Evolutionary conservation across 2,888 invertebrate genomes (phyloP), one percentile per base, ranked within the genome.

Genomic region (Aphidius colemani): DNA sequence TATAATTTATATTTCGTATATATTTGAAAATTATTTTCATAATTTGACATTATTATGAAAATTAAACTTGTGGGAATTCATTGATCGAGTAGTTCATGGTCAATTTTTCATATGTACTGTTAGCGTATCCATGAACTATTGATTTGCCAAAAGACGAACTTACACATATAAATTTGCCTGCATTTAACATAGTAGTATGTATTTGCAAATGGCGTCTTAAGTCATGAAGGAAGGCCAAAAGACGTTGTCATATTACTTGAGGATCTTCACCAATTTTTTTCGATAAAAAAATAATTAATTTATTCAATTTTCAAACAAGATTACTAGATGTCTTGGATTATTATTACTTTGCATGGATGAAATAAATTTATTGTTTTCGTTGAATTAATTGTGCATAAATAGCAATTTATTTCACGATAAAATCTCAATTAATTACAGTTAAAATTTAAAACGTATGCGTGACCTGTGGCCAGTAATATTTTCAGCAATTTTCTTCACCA

Each of bases 101-200:
- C 68, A 69, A 73, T 72, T 72, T 72, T 72, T 70, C 68, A 69
- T 70, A 69, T 62, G 49, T 13, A 56, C 13, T 30, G 18, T 18
- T 50, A 30, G 46, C 53, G 59, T 65, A 70, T 74, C 72, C 75
- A 74, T 72, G 73, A 67, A 70, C 73, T 76, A 76, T 77, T 72
- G 75, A 77, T 76, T 74, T 65, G 63, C 66, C 63, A 59, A 64
- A 67, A 63, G 49, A 18, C 55, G 48, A 53, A 43, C 45, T 48
- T 57, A 59, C 57, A 60, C 62, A 50, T 51, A 51, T 64, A 59
- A n/a, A n/a, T n/a, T n/a, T 64, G 67, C 66, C 30, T 66, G 57
- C 64, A 64, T 61, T 64, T 48, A 43, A 50, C 50, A 66, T 71
- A 71, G 70, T 30, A 0, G 30, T 30, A 30, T 30, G 3, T 68